phyloP scores from a whole-genome alignment of 2,797 vertebrate genomes.

The Anguilla megastoma region DNA sequence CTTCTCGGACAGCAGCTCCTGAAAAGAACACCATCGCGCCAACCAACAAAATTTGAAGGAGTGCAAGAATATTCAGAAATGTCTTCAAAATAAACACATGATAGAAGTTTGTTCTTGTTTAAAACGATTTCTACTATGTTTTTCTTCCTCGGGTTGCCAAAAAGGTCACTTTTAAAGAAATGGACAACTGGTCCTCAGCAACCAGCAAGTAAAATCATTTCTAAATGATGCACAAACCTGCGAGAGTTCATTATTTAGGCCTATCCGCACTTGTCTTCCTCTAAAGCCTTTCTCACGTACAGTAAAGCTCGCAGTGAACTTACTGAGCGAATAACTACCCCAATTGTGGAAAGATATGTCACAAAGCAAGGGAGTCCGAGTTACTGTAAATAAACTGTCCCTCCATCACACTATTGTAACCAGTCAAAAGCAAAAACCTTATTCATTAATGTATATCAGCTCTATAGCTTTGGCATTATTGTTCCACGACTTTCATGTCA shows the following conservation, averaged over 20 bases:
- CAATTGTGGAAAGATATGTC: not conserved
- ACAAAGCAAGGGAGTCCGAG: not conserved
- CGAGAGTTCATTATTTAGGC: too few species aligned
- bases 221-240: not conserved
- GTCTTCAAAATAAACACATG: too few species aligned
- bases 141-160: not conserved
- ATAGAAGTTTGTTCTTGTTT: not conserved
- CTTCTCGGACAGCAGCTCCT: conserved; percentile 85
- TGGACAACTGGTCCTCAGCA: too few species aligned
- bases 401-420: too few species aligned
- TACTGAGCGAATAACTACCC: not conserved
- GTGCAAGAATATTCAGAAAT: too few species aligned
- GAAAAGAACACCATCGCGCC: conserved; percentile 20
- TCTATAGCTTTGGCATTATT: not conserved
- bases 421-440: not conserved
- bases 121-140: not conserved
- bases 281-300: not conserved
- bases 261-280: not conserved
- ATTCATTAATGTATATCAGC: not conserved
- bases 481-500: not conserved
- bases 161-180: not conserved
- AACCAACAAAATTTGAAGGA: not conserved
- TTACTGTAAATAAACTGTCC: too few species aligned
- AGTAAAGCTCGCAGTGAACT: not conserved
- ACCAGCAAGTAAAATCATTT: too few species aligned